phyloP scores from a whole-genome alignment of 2,113 vertebrate species.

The Edolisoma coerulescens region DNA sequence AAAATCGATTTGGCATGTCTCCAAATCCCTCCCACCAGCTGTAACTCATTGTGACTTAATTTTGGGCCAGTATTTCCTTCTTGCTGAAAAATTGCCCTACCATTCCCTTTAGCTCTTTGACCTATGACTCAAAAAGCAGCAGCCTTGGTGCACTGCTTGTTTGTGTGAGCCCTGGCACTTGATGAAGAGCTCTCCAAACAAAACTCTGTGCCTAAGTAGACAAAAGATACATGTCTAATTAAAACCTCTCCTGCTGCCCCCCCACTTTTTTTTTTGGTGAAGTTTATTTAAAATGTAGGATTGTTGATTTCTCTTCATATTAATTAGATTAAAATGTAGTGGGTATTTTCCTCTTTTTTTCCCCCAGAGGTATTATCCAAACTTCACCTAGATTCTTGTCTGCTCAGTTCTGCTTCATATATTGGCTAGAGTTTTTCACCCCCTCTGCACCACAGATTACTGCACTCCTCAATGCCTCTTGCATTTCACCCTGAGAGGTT shows the following conservation, averaged over 20 bases:
- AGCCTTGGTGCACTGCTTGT: not conserved
- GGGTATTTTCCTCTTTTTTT: not conserved
- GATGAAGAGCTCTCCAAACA: not conserved
- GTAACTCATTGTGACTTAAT: not conserved
- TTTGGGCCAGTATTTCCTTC: not conserved
- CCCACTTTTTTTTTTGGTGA: not conserved
- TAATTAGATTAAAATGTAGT: not conserved
- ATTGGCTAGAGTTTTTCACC: not conserved
- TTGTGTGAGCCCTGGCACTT: not conserved
- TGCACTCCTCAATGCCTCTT: not conserved
- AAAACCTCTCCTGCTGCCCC: not conserved
- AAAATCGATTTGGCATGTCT: not conserved
- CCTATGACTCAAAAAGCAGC: not conserved
- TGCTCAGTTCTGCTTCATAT: not conserved
- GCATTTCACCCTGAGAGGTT: not conserved
- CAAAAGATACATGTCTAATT: not conserved
- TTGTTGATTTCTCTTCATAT: not conserved
- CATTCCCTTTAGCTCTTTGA: not conserved
- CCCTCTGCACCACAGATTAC: not conserved
- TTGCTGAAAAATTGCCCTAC: not conserved
- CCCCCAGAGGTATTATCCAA: not conserved
- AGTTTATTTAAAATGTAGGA: not conserved
- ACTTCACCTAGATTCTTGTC: not conserved
- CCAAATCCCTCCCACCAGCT: not conserved
- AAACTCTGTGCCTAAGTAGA: not conserved